Evolutionary conservation across 2,797 vertebrate genomes (phyloP).

Genomic region (Coregonus ussuriensis): DNA sequence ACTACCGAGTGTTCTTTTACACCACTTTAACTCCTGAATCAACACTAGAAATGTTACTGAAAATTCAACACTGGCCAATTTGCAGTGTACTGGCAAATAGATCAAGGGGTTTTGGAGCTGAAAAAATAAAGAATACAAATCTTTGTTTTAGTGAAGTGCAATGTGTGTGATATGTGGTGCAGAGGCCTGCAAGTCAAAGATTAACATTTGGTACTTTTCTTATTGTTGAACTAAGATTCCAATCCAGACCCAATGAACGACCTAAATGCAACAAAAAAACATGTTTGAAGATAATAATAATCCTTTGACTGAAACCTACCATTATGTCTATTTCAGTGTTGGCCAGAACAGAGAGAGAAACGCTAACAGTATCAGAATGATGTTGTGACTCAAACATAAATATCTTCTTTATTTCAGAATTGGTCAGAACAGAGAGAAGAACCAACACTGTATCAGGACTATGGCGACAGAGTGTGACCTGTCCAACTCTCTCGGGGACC

Average conservation of each 20-base stretch:
- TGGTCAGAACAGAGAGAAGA: conserved; percentile 57
- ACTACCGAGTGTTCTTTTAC: too few species aligned
- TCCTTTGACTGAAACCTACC: not conserved
- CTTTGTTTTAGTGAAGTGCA: not conserved
- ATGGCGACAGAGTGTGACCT: conserved; percentile 82
- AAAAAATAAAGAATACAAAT: not conserved
- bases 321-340: not conserved
- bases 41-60: too few species aligned
- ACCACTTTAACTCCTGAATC: too few species aligned
- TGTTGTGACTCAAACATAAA: not conserved
- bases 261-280: not conserved
- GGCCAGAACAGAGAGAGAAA: not conserved
- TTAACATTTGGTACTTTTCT: not conserved
- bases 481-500: conserved; percentile 68
- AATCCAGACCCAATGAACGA: not conserved
- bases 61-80: too few species aligned
- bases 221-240: not conserved
- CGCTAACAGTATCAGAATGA: not conserved
- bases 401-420: conserved; percentile 61
- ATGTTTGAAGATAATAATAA: not conserved
- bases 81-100: not conserved
- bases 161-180: not conserved
- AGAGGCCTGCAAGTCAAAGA: not conserved
- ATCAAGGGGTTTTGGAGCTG: not conserved
- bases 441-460: conserved; percentile 69